Evolutionary conservation across 2,888 invertebrate genomes (phyloP).

Genomic region (Saturnia pavonia): DNA sequence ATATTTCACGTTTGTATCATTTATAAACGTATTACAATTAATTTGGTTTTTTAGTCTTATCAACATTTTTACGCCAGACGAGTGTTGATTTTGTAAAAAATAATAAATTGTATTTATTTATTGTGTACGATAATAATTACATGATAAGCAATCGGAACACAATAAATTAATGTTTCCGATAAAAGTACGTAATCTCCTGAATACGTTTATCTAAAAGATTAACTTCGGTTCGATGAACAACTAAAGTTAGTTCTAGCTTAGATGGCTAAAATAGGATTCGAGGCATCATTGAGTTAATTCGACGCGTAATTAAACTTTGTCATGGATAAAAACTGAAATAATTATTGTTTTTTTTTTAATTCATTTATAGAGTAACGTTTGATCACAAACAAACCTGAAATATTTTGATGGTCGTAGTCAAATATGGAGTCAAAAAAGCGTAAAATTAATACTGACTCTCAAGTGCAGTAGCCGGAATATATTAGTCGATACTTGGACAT

Average conservation of each 20-base stretch:
- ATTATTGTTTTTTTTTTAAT: background rate
- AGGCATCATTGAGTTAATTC: background rate
- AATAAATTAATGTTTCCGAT: background rate
- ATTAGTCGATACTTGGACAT: no score
- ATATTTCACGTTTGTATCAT: no score
- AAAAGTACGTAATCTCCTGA: background rate
- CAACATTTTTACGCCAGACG: background rate
- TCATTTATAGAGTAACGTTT: no score
- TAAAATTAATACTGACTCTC: no score
- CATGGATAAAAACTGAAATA: background rate
- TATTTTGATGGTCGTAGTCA: no score
- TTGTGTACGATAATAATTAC: background rate
- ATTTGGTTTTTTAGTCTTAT: background rate
- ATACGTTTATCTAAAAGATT: background rate
- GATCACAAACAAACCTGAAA: no score
- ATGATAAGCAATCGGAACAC: background rate
- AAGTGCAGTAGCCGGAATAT: no score
- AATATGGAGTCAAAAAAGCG: no score
- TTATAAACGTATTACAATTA: no score
- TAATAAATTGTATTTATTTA: no score
- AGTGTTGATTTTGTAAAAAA: background rate
- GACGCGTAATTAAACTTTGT: background rate
- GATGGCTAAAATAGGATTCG: background rate
- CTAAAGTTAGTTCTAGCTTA: background rate
- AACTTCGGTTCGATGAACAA: background rate